Conservation (phyloP, 2,888 invertebrate genomes). For the Rhogogaster chlorosoma region DNA sequence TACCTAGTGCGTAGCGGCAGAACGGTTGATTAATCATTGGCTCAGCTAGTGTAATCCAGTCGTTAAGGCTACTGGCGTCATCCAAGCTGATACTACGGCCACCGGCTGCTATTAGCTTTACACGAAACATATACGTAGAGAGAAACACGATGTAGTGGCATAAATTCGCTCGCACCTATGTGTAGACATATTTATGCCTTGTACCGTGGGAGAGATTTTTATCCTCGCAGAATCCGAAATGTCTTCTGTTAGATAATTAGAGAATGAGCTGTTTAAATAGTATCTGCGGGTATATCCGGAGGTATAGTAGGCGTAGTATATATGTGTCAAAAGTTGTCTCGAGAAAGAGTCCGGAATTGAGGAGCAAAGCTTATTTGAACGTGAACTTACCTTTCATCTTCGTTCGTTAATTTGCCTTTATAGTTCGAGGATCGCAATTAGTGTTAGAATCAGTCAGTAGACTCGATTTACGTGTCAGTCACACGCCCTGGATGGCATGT, state of each 20-base stretch:
- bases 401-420: slow-evolving; percentile 28
- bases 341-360: not conserved
- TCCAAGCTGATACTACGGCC: slow-evolving; percentile 34
- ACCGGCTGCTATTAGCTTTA: slow-evolving; percentile 30
- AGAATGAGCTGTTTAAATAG: not conserved
- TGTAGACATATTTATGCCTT: not conserved
- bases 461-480: slow-evolving; percentile 9
- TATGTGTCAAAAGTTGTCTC: no score
- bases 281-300: no score
- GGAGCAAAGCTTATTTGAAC: not conserved
- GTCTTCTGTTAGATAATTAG: not conserved
- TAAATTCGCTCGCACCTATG: not conserved
- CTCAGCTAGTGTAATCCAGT: slow-evolving; percentile 66
- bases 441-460: slow-evolving; percentile 6
- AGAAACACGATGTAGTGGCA: not conserved
- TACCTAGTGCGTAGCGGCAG: slow-evolving; percentile 61
- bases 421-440: slow-evolving; percentile 23
- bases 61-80: slow-evolving; percentile 61
- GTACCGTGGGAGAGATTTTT: not conserved
- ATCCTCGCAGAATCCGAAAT: not conserved
- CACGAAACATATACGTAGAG: not conserved
- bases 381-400: slow-evolving; percentile 6
- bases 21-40: slow-evolving; percentile 71
- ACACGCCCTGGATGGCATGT: not conserved
- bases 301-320: not conserved